These are phyloP conservation scores for Mystacornis crossleyi DNA, from an alignment of 2,113 vertebrate species.

Conservation along the genomic window DNA sequence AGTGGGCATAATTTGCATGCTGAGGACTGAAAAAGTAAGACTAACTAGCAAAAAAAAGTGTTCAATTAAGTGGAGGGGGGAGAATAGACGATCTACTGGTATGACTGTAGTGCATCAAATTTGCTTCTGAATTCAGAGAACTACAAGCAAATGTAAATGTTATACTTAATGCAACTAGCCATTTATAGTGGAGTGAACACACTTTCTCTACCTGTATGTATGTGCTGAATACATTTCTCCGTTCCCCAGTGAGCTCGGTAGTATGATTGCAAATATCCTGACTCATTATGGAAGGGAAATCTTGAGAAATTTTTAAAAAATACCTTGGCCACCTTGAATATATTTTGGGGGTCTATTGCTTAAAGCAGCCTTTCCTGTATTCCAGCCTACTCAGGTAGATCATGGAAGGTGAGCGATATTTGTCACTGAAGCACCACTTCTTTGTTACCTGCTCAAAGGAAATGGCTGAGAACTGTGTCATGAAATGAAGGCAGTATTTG, in stretches of 20 bases:
- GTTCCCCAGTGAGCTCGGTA: not conserved
- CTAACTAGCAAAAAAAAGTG: conserved; percentile 22
- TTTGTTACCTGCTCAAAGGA: not conserved
- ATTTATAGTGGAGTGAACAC: conserved; percentile 31
- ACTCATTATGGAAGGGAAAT: not conserved
- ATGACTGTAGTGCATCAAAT: not conserved
- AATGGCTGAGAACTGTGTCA: not conserved
- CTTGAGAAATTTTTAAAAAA: not conserved
- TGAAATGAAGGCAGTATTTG: not conserved
- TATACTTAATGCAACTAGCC: conserved; percentile 51
- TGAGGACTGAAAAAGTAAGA: conserved; percentile 32
- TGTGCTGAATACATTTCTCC: not conserved
- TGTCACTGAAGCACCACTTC: not conserved
- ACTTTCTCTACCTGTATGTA: not conserved
- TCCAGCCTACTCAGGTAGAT: not conserved
- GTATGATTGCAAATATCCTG: not conserved
- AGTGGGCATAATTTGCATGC: conserved; percentile 63
- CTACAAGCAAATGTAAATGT: conserved; percentile 61
- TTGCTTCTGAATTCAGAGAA: conserved; percentile 56
- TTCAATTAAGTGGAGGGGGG: not conserved
- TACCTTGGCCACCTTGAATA: not conserved
- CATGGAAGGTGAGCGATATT: not conserved
- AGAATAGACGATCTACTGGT: not conserved
- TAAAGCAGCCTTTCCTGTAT: not conserved
- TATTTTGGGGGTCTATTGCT: not conserved